Conservation (phyloP, 2,113 vertebrate species). For the Perca fluviatilis region DNA sequence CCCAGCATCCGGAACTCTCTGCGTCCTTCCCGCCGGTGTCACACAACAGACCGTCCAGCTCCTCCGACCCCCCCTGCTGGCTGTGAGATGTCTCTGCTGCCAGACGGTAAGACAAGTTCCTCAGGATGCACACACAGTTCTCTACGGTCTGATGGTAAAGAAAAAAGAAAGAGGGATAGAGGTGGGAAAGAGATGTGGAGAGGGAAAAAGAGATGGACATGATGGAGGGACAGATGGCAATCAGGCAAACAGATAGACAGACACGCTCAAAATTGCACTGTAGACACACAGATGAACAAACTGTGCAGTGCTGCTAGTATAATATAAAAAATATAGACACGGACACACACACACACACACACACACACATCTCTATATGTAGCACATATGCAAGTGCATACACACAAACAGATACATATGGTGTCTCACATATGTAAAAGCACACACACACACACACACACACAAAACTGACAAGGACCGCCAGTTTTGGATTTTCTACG, state of each 20-base stretch:
- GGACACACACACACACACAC: not conserved
- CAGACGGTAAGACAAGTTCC: constrained; percentile 98
- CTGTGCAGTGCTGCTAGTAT: constrained; percentile 20
- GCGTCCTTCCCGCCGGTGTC: constrained; percentile 94
- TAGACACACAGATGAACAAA: not conserved
- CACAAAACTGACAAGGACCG: constrained; percentile 16
- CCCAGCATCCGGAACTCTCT: constrained; percentile 98
- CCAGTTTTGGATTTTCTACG: not conserved
- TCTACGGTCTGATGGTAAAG: constrained; percentile 90
- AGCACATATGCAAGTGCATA: not conserved
- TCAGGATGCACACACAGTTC: constrained; percentile 99
- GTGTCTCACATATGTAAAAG: constrained; percentile 29
- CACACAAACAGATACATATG: constrained; percentile 19
- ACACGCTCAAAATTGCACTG: not conserved
- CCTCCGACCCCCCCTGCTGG: constrained; percentile 97
- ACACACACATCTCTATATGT: not conserved
- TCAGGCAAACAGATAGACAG: not conserved
- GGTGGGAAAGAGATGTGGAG: not conserved
- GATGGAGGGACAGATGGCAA: constrained; percentile 23
- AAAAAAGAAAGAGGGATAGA: not conserved
- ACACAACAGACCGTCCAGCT: constrained; percentile 96
- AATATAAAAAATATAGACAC: not conserved
- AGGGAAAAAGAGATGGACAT: constrained; percentile 15
- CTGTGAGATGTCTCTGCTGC: constrained; percentile 98
- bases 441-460: not conserved